A percentile compares a stretch with the other conserved stretches of the same genome.
phyloP scores from a whole-genome alignment of 2,797 vertebrate genomes.

The Hippocampus kuda region DNA sequence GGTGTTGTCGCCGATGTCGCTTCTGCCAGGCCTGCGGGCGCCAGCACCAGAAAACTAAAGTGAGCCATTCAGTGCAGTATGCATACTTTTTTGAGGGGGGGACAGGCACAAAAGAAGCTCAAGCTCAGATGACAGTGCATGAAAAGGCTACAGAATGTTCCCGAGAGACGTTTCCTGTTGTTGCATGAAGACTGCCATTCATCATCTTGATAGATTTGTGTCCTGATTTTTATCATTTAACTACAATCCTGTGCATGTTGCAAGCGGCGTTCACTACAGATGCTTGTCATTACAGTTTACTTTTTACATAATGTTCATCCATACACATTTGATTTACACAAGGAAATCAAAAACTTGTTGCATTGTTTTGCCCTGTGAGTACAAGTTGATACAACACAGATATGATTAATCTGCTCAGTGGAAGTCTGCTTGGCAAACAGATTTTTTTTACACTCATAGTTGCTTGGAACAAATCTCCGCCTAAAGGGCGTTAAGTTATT shows the following conservation, averaged over 20 bases:
- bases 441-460: neutral
- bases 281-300: constrained; percentile 17
- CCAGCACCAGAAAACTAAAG: constrained; percentile 83
- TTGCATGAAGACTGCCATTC: constrained; percentile 39
- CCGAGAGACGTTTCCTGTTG: constrained; percentile 13
- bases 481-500: constrained; percentile 5
- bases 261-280: constrained; percentile 20
- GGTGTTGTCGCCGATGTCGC: constrained; percentile 95
- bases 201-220: constrained; percentile 41
- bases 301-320: neutral
- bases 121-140: constrained; percentile 27
- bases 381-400: neutral
- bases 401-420: neutral
- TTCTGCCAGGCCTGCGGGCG: constrained; percentile 96
- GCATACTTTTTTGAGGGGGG: neutral
- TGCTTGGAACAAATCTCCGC: constrained; percentile 13
- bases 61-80: constrained; percentile 43
- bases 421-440: neutral
- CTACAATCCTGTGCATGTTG: constrained; percentile 25
- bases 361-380: constrained; percentile 8
- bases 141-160: constrained; percentile 28
- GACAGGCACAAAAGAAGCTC: neutral
- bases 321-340: neutral
- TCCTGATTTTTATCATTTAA: constrained; percentile 39
- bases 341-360: neutral